Conservation (phyloP, 2,113 vertebrate species). For the Meles meles region DNA sequence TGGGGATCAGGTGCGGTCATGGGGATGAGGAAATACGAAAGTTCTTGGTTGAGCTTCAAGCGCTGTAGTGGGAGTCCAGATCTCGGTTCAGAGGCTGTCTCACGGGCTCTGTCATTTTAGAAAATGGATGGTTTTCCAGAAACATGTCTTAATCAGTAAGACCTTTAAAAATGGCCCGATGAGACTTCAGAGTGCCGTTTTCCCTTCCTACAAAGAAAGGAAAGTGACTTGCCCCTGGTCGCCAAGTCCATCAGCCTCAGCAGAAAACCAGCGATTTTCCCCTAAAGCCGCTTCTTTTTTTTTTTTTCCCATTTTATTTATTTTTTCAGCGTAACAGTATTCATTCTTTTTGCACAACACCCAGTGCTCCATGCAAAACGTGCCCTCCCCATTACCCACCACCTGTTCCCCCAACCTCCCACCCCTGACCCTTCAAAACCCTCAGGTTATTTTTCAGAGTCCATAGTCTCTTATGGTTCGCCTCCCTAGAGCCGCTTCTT, state of each 20-base stretch:
- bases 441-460: no score
- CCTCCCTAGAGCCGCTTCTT: neutral
- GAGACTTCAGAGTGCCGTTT: neutral
- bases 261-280: neutral
- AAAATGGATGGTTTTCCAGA: neutral
- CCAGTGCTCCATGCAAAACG: no score
- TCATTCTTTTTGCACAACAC: no score
- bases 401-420: no score
- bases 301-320: no score
- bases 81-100: neutral
- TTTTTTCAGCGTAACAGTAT: no score
- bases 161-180: neutral
- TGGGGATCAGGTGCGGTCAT: neutral
- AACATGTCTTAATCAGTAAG: neutral
- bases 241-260: accelerated
- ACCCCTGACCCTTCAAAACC: no score
- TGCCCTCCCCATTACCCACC: no score
- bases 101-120: neutral
- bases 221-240: neutral
- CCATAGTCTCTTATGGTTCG: no score
- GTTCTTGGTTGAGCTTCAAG: neutral
- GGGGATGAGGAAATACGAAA: neutral
- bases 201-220: neutral
- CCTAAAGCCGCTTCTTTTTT: neutral
- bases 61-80: accelerated